phyloP scores from a whole-genome alignment of 2,888 invertebrate genomes.

The Noctua janthe region DNA sequence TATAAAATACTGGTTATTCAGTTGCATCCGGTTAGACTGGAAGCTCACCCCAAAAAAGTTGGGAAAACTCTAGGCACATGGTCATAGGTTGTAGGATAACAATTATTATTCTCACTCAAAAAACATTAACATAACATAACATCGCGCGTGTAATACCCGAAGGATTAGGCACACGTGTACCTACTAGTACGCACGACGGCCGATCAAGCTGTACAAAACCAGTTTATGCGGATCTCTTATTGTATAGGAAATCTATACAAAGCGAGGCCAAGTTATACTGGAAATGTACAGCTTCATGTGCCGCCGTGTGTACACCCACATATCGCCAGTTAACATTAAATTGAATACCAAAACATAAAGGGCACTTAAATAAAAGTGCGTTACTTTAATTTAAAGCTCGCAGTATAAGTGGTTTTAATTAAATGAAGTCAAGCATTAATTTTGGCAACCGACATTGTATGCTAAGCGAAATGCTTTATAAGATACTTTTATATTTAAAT shows the following conservation, averaged over 20 bases:
- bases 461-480: slow-evolving; percentile 13
- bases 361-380: slow-evolving; percentile 33
- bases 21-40: too few species aligned
- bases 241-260: too few species aligned
- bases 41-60: too few species aligned
- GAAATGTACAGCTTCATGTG: too few species aligned
- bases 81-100: not conserved
- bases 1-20: too few species aligned
- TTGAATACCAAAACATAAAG: slow-evolving; percentile 8
- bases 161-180: not conserved
- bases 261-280: too few species aligned
- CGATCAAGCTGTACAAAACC: too few species aligned
- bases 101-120: not conserved
- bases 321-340: slow-evolving; percentile 11
- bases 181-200: too few species aligned
- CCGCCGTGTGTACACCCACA: not conserved
- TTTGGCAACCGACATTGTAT: slow-evolving; percentile 39
- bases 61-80: too few species aligned
- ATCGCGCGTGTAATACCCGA: not conserved
- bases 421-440: slow-evolving; percentile 19
- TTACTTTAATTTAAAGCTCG: slow-evolving; percentile 19
- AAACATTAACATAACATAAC: not conserved
- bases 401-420: slow-evolving; percentile 33
- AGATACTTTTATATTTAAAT: slow-evolving; percentile 17
- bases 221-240: too few species aligned